Base-by-base conservation (phyloP, 1,140 invertebrate genomes). In the Antheraea mylitta region DNA sequence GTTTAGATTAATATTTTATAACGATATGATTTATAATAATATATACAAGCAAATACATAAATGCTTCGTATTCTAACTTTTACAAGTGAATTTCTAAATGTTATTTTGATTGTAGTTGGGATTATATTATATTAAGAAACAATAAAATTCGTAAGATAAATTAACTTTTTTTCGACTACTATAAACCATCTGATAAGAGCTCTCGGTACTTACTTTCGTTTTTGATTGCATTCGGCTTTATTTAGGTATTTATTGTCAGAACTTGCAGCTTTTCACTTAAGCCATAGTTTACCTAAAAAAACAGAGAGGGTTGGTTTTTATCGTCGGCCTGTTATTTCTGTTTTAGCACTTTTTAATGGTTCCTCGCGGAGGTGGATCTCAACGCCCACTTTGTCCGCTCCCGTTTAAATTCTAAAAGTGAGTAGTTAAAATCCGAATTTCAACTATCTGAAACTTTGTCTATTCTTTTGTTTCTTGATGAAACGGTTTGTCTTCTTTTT, bases 331-430 rank as follows among this genome's bases (percentile, higher is more conserved):
- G 75, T 82, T 79, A 85, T 82, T 83, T 78, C 79, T 75, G 76
- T 83, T 86, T 85, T 83, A 82, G 76, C 75, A 76, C 82, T 85
- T 80, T 85, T 85, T 81, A 86, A 86, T 82, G 77, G 77, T 71
- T 63, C 62, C 68, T 58, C 59, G 38, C 63, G 61, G 70, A 68
- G 68, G 48, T 62, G 64, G 64, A 67, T 73, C 72, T 75, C 67
- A 68, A 74, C 76, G 70, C 64, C 59, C 64, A 73, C 79, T 75
- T 74, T 75, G 70, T 79, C 67, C 58, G 19, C 16, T 53, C 45
- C 45, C 45, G 45, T 53, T 53, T 9, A 53, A 16, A 53, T 53
- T 16, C 11, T 53, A 16, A n/a, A 53, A 42, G 38, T 42, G 7
- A 42, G 38, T 42, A 53, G 45, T 53, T 53, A 53, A 53, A 53